Percentiles rank a stretch among this genome's conserved stretches.
Evolutionary conservation across 2,797 vertebrate species (phyloP).

Genomic region (Danio albolineatus): DNA sequence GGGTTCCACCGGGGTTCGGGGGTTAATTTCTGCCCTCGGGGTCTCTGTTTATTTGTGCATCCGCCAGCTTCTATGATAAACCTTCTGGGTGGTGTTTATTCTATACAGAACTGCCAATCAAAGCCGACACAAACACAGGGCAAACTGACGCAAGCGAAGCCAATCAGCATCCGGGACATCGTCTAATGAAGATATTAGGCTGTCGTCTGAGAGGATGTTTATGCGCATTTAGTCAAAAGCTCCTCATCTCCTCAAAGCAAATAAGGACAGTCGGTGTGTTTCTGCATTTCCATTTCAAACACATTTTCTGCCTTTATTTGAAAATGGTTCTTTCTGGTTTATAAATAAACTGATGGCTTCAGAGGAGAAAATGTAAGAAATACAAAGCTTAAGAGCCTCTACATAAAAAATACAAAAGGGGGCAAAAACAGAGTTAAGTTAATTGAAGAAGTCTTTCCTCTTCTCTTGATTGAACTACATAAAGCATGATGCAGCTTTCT

Average conservation of each 20-base stretch:
- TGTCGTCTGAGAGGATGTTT: slow-evolving; percentile 9
- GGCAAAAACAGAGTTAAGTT: background rate
- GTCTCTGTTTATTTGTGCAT: slow-evolving; percentile 36
- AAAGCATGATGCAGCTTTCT: background rate
- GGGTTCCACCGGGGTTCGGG: slow-evolving; percentile 24
- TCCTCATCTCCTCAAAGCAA: slow-evolving; percentile 27
- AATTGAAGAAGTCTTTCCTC: background rate
- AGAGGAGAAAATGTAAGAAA: background rate
- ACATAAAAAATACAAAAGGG: background rate
- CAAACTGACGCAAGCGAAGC: slow-evolving; percentile 3
- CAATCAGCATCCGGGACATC: background rate
- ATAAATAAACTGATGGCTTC: slow-evolving; percentile 21
- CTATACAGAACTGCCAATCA: slow-evolving; percentile 42
- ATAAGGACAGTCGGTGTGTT: background rate
- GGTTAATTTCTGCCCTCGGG: slow-evolving; percentile 30
- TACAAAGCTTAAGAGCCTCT: background rate
- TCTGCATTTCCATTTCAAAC: slow-evolving; percentile 42
- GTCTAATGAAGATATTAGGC: slow-evolving; percentile 27
- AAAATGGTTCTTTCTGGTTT: slow-evolving; percentile 18
- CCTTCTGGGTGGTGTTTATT: slow-evolving; percentile 35
- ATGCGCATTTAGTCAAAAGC: slow-evolving; percentile 17
- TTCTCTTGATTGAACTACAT: background rate
- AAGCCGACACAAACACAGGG: background rate
- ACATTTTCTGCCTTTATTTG: slow-evolving; percentile 21
- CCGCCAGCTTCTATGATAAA: slow-evolving; percentile 41